Conservation (phyloP, 2,888 invertebrate species). For the Cyrtodaria siliqua region DNA sequence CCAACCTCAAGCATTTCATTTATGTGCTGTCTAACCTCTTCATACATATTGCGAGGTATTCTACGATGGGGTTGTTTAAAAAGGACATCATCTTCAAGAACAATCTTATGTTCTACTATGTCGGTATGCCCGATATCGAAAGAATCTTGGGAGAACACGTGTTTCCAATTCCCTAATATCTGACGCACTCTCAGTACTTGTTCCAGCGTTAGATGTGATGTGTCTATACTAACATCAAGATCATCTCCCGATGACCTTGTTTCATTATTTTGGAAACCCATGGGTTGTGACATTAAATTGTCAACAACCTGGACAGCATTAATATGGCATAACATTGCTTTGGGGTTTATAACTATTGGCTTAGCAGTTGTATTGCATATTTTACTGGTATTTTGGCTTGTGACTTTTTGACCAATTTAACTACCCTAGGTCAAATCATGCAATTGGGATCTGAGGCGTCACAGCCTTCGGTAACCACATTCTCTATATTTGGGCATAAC, state of each 20-base stretch:
- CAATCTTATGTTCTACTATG: slow-evolving; percentile 6
- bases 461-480: no score
- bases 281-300: not conserved
- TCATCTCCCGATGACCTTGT: no score
- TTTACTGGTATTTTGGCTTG: slow-evolving; percentile 10
- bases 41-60: slow-evolving; percentile 12
- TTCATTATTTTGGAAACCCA: no score
- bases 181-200: not conserved
- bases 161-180: slow-evolving; percentile 6
- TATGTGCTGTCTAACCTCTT: not conserved
- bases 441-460: no score
- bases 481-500: no score
- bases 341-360: slow-evolving; percentile 7
- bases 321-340: not conserved
- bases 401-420: not conserved
- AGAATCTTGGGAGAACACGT: slow-evolving; percentile 7
- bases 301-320: slow-evolving; percentile 10
- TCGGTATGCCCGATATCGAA: slow-evolving; percentile 6
- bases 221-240: no score
- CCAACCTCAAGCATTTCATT: not conserved
- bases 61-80: slow-evolving; percentile 4
- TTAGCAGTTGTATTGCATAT: slow-evolving; percentile 14
- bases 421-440: not conserved
- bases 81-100: not conserved
- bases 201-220: not conserved